Conservation (phyloP, 1,140 invertebrate species). For the Glomeris maerens region DNA sequence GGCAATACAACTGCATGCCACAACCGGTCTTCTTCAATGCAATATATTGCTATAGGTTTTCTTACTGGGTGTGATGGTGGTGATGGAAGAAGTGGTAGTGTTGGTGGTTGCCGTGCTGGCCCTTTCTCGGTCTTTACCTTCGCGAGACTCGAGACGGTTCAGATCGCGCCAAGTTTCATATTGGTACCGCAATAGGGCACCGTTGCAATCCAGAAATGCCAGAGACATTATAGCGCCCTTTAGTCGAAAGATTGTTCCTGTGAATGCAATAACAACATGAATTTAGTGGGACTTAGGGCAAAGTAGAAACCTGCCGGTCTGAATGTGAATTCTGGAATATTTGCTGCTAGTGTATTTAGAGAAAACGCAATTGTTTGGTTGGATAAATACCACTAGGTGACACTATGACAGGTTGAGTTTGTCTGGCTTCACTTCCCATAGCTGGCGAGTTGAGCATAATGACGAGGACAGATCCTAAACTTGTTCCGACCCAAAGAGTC, state of each 20-base stretch:
- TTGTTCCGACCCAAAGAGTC: constrained; percentile 91
- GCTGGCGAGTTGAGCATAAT: constrained; percentile 74
- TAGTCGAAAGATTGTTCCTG: constrained; percentile 84
- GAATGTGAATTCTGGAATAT: too few relatives aligned
- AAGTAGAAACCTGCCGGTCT: too few relatives aligned
- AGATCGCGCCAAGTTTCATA: constrained; percentile 80
- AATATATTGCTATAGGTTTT: too few relatives aligned
- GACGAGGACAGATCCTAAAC: constrained; percentile 82
- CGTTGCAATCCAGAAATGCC: constrained; percentile 88
- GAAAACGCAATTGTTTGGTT: not conserved
- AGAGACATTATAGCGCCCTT: constrained; percentile 85
- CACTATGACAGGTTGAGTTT: constrained; percentile 75
- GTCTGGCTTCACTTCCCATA: constrained; percentile 48
- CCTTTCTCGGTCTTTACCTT: constrained; percentile 47
- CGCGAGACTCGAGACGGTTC: constrained; percentile 35
- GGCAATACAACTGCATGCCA: too few relatives aligned
- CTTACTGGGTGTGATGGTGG: too few relatives aligned
- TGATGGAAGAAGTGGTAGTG: too few relatives aligned
- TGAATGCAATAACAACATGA: constrained; percentile 13
- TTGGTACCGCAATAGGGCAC: constrained; percentile 64
- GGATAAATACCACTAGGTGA: constrained; percentile 78
- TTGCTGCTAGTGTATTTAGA: not conserved
- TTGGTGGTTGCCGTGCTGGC: too few relatives aligned
- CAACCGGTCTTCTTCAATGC: too few relatives aligned
- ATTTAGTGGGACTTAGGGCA: not conserved